Evolutionary conservation across 2,888 invertebrate genomes (phyloP), one percentile per base, ranked within the genome.

Genomic region (Oegoconia quadripuncta): DNA sequence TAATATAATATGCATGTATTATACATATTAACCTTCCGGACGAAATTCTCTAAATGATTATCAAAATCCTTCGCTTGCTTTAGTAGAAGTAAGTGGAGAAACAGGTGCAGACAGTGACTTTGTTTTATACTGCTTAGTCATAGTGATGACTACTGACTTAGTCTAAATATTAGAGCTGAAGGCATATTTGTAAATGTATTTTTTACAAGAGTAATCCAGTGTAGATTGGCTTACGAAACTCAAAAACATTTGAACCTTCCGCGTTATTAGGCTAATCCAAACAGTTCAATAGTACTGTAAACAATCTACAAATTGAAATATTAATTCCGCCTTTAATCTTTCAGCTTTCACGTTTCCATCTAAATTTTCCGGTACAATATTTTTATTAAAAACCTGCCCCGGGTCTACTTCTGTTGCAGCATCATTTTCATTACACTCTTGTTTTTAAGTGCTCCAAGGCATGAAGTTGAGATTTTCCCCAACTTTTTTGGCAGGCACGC

Each of bases 321-420:
- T 18, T 17, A 17, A 17, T 11, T 33, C 17, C 33, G 9, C 23
- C 1, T 32, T 17, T 16, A 18, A 12, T 20, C 20, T 15, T 15
- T 14, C 13, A n/a, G n/a, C n/a, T n/a, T 31, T 14, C 31, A 20
- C 18, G 6, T 31, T 37, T 37, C 17, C 17, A 25, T 18, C 31
- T 18, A 13, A 37, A 32, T 26, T 37, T 37, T 11, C 14, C 32
- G 9, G 26, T 33, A 23, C 16, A 29, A 12, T 28, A 17, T 28
- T 39, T 39, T 39, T 29, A 34, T 22, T 34, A 34, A 39, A 34
- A 39, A 29, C 23, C 6, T 17, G 34, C 34, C 23, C 17, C 23
- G 22, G 34, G 23, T 5, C n/a, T 16, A 35, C 12, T 31, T 35
- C 28, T 30, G 26, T 29, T 34, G 34, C 30, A 39, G 31, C 29